Conservation (phyloP, 37 sponge, comb jelly and placozoan species). For the Spongia lamella region DNA sequence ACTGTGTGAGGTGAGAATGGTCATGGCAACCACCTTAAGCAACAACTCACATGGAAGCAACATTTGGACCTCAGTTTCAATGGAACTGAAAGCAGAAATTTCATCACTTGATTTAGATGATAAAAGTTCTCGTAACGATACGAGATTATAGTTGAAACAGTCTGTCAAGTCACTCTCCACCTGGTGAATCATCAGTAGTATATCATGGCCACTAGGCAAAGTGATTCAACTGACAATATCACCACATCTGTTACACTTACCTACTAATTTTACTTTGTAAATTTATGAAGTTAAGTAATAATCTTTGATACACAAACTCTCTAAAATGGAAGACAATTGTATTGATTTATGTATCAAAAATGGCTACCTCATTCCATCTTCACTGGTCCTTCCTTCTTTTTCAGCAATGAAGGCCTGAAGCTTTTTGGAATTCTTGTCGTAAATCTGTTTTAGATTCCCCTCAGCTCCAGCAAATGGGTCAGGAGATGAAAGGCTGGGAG, state of each 20-base stretch:
- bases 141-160: constrained; percentile 58
- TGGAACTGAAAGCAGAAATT: background rate
- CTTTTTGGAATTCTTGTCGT: constrained; percentile 26
- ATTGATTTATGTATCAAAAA: background rate
- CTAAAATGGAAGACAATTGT: constrained; percentile 4
- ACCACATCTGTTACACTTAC: no score
- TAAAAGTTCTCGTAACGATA: background rate
- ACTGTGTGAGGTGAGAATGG: constrained; percentile 78
- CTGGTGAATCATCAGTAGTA: constrained; percentile 24
- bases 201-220: no score
- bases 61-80: background rate
- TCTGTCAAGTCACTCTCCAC: constrained; percentile 50
- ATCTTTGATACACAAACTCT: constrained; percentile 17
- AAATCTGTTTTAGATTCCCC: constrained; percentile 53
- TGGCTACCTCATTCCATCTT: constrained; percentile 42
- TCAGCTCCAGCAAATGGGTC: constrained; percentile 74
- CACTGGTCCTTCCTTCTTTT: constrained; percentile 14
- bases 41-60: constrained; percentile 57
- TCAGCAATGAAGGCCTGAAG: constrained; percentile 13
- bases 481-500: constrained; percentile 56
- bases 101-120: background rate
- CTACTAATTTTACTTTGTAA: constrained; percentile 10
- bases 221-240: no score
- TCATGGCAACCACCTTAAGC: constrained; percentile 56
- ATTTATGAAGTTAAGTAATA: constrained; percentile 26